Conservation (phyloP, 2,888 invertebrate species). For the Troglohyphantes excavatus region DNA sequence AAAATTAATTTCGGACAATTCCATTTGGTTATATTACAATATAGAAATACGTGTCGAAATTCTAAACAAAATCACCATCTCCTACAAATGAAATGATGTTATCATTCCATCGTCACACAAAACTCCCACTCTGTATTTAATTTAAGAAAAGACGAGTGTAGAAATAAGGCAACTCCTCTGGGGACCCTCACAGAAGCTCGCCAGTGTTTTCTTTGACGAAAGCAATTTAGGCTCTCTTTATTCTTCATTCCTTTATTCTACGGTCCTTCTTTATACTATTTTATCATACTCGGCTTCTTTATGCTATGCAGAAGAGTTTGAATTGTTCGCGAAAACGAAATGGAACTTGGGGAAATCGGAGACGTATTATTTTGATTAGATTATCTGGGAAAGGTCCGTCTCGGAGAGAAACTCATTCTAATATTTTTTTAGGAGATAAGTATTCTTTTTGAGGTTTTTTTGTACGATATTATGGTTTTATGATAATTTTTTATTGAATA, state of each 20-base stretch:
- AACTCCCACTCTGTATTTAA: constrained; percentile 25
- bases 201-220: not conserved
- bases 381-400: constrained; percentile 4
- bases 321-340: constrained; percentile 27
- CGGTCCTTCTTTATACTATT: too few species aligned
- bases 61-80: constrained; percentile 33
- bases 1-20: too few species aligned
- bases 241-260: not conserved
- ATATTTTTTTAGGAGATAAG: too few species aligned
- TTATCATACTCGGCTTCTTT: not conserved
- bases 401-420: too few species aligned
- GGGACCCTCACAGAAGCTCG: not conserved
- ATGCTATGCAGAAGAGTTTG: not conserved
- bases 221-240: not conserved
- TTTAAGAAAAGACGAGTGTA: constrained; percentile 25
- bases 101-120: constrained; percentile 19
- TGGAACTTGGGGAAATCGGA: constrained; percentile 56
- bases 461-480: too few species aligned
- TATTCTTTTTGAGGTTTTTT: too few species aligned
- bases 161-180: not conserved
- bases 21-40: too few species aligned
- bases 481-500: too few species aligned
- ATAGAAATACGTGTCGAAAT: too few species aligned
- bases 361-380: constrained; percentile 66
- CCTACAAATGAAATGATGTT: constrained; percentile 43